Evolutionary conservation across 1,140 invertebrate genomes (phyloP), one percentile per base, ranked within the genome.

Genomic region (Riptortus pedestris): DNA sequence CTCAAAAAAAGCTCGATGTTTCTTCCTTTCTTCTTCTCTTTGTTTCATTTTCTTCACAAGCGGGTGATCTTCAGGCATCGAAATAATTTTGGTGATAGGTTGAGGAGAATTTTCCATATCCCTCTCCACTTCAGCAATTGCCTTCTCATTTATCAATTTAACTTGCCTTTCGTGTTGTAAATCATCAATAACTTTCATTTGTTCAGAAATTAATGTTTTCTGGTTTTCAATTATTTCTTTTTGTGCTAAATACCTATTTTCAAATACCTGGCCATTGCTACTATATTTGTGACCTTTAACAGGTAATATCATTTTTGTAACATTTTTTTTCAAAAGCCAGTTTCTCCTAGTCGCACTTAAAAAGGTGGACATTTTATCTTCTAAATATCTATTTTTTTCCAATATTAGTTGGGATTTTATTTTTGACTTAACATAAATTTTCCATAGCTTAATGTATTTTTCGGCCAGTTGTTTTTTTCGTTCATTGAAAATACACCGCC

Each of bases 1-100:
- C 14, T 2, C 51, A 9, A 26, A 27, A 3, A 55, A 7, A 2
- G 51, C 20, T 24, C 51, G 16, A 1, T 24, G 51, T 2, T 55
- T 22, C 24, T 26, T 55, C n/a, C 51, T 55, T 26, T 14, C 51
- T 26, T 55, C 51, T 55, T 55, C 51, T 3, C 51, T 22, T 24
- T 55, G 20, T 27, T 55, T 55, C 51, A 55, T 55, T 14, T 24
- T 55, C 24, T 55, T 55, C 14, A 55, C 18, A 0, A 55, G 51
- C 0, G 51, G 51, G 22, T 55, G 51, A 12, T 55, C 51, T 24
- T 24, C 51, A 24, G 51, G 51, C 12, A 16, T 22, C 22, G 51
- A 7, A 16, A 55, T 7, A 38, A 5, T 7, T 14, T 38, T 38
- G 5, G 14, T 14, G 31, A 38, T 14, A 38, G 31, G 5, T 14